These are phyloP conservation scores for Rhinatrema bivittatum DNA, from an alignment of 2,797 vertebrate genomes.

Conservation along the genomic window DNA sequence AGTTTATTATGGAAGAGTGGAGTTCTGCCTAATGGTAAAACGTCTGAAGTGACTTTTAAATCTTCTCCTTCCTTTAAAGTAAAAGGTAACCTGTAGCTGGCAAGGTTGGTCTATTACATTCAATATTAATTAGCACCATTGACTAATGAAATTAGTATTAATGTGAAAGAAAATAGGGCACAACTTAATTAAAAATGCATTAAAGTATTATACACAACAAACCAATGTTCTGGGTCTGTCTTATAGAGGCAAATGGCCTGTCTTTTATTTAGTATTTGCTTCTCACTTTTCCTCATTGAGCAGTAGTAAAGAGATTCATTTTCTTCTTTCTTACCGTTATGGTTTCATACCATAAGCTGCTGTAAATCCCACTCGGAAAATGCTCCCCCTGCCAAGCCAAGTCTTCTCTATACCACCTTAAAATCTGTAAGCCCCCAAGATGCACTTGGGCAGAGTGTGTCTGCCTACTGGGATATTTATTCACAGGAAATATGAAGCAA, in stretches of 20 bases:
- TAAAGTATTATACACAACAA: too few species aligned
- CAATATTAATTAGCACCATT: too few species aligned
- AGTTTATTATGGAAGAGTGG: too few species aligned
- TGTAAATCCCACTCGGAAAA: not conserved
- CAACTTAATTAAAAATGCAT: too few species aligned
- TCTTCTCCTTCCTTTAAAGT: too few species aligned
- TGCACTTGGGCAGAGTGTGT: constrained; percentile 14
- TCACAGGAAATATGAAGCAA: constrained; percentile 72
- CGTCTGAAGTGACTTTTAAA: too few species aligned
- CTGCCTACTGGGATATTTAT: constrained; percentile 69
- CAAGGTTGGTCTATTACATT: too few species aligned
- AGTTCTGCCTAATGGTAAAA: too few species aligned
- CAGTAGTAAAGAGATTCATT: constrained; percentile 24
- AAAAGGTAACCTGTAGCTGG: too few species aligned
- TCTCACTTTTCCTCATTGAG: constrained; percentile 16
- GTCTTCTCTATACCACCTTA: constrained; percentile 5
- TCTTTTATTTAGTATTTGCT: constrained; percentile 12
- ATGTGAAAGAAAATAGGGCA: too few species aligned
- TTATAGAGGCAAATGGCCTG: not conserved
- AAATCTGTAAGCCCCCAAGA: constrained; percentile 1
- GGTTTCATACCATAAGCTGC: not conserved
- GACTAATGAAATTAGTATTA: too few species aligned
- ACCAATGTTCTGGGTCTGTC: too few species aligned
- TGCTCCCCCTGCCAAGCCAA: not conserved
- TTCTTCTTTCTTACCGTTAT: constrained; percentile 18